These are phyloP conservation scores for Toxonevra muliebris DNA, from an alignment of 2,888 invertebrate species.

Conservation along the genomic window DNA sequence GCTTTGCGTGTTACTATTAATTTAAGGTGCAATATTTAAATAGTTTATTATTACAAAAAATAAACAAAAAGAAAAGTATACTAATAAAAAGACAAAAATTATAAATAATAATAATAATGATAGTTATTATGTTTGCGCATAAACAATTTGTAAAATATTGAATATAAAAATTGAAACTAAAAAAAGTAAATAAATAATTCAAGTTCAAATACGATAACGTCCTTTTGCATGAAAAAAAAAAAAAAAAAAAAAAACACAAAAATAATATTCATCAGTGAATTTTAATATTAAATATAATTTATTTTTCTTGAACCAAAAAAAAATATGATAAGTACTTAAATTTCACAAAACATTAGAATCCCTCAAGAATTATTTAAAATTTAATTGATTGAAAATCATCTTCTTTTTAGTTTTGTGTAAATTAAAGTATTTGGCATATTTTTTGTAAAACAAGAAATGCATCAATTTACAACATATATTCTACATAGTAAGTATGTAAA, in stretches of 20 bases:
- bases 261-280: background rate
- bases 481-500: too few relatives aligned
- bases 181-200: conserved; percentile 20
- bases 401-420: background rate
- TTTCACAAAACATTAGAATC: too few relatives aligned
- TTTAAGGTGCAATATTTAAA: conserved; percentile 35
- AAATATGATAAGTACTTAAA: too few relatives aligned
- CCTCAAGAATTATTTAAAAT: too few relatives aligned
- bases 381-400: background rate
- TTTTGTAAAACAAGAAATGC: too few relatives aligned
- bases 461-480: too few relatives aligned
- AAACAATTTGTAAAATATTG: conserved; percentile 17
- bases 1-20: conserved; percentile 19
- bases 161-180: conserved; percentile 9
- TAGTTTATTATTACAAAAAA: conserved; percentile 9
- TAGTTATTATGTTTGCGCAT: background rate
- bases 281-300: background rate
- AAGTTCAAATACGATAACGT: conserved; percentile 36
- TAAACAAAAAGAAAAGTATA: conserved; percentile 15
- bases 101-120: background rate
- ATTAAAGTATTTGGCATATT: background rate
- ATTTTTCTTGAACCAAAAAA: background rate
- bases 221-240: conserved; percentile 3
- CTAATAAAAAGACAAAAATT: background rate
- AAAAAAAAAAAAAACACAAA: too few relatives aligned